Conservation (phyloP, 2,797 vertebrate genomes). For the Aplochiton taeniatus region DNA sequence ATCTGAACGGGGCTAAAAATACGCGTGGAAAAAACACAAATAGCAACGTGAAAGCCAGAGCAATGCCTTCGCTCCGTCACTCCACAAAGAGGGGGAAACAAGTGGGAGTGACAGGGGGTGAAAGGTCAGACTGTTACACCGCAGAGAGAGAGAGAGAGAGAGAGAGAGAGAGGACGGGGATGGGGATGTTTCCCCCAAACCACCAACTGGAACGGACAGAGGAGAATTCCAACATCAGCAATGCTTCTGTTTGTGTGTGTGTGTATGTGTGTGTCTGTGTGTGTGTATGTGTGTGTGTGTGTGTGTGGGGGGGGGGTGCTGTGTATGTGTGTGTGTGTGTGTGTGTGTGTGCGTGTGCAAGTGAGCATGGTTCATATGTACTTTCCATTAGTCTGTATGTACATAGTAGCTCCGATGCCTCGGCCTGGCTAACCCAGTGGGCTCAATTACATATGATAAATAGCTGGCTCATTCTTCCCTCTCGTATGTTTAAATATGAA, state of each 20-base stretch:
- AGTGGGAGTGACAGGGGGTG: constrained; percentile 9
- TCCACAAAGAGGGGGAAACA: constrained; percentile 16
- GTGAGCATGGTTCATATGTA: not conserved
- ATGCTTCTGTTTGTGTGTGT: constrained; percentile 12
- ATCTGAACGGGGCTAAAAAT: constrained; percentile 53
- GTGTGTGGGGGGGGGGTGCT: not conserved
- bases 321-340: constrained; percentile 12
- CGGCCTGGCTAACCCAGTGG: too few relatives aligned
- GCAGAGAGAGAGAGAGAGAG: not conserved
- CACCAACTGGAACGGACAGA: not conserved
- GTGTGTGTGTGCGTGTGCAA: not conserved
- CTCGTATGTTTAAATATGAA: too few relatives aligned
- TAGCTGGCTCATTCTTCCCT: too few relatives aligned
- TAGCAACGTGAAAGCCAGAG: constrained; percentile 24
- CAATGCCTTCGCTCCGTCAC: constrained; percentile 6
- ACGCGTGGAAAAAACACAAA: constrained; percentile 32
- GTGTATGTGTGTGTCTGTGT: constrained; percentile 8
- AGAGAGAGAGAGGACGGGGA: too few relatives aligned
- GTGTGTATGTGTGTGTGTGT: constrained; percentile 12
- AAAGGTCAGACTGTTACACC: not conserved
- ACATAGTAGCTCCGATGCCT: too few relatives aligned
- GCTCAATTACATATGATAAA: too few relatives aligned
- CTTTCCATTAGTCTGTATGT: too few relatives aligned
- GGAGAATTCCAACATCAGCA: constrained; percentile 4
- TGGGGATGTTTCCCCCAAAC: constrained; percentile 6